phyloP scores from a whole-genome alignment of 2,888 invertebrate genomes.

The Arctia plantaginis region DNA sequence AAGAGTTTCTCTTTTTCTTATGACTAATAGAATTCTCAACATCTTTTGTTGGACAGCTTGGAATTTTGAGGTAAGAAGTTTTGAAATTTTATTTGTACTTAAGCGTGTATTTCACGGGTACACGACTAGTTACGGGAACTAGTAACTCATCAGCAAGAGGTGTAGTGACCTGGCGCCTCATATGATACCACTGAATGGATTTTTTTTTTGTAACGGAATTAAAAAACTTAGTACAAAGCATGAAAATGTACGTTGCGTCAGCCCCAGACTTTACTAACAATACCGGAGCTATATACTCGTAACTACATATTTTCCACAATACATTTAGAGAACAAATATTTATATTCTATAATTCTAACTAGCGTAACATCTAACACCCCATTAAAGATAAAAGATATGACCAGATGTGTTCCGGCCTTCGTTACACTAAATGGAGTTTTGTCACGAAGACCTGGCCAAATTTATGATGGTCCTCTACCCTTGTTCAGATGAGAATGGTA shows the following conservation, averaged over 20 bases:
- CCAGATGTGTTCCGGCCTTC: constrained; percentile 50
- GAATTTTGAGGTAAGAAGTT: too few relatives aligned
- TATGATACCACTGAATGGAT: too few relatives aligned
- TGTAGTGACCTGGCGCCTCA: too few relatives aligned
- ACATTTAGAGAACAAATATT: constrained; percentile 26
- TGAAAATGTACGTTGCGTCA: too few relatives aligned
- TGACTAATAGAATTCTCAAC: too few relatives aligned
- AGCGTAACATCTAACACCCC: constrained; percentile 48
- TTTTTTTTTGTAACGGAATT: not conserved
- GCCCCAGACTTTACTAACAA: too few relatives aligned
- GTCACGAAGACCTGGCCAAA: constrained; percentile 61
- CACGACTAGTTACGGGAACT: too few relatives aligned
- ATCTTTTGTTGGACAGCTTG: too few relatives aligned
- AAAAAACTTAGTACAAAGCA: not conserved
- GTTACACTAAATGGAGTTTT: constrained; percentile 61
- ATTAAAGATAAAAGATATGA: constrained; percentile 59
- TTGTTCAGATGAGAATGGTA: constrained; percentile 49
- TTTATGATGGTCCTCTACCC: constrained; percentile 59
- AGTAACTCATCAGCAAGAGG: too few relatives aligned
- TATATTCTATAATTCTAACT: constrained; percentile 23
- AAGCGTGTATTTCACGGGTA: too few relatives aligned
- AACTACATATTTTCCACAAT: not conserved
- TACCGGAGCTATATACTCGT: not conserved
- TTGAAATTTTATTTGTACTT: too few relatives aligned
- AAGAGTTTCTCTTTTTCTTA: too few relatives aligned